Evolutionary conservation across 1,140 invertebrate genomes (phyloP).

Genomic region (Aphis gossypii): DNA sequence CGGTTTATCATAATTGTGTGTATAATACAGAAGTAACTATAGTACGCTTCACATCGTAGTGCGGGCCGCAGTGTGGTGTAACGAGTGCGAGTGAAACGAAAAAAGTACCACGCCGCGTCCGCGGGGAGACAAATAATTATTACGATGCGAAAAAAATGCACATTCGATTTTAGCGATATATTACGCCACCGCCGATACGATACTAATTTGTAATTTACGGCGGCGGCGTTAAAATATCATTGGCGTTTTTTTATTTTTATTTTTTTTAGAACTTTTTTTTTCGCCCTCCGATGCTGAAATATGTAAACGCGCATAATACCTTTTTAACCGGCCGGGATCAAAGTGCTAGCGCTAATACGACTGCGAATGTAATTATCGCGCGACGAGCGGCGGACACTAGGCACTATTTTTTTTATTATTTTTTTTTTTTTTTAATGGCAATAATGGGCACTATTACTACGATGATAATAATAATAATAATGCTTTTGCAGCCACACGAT

Average conservation of each 20-base stretch:
- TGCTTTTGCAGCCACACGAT: neutral
- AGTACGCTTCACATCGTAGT: too few relatives aligned
- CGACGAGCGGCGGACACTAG: neutral
- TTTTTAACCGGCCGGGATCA: conserved; percentile 2
- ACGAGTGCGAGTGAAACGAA: neutral
- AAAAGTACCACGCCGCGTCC: neutral
- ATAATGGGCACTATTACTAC: neutral
- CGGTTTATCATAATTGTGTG: neutral
- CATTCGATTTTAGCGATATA: neutral
- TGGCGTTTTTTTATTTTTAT: neutral
- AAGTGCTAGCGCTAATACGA: neutral
- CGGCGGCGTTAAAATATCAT: conserved; percentile 9
- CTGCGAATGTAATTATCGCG: neutral
- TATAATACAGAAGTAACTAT: neutral
- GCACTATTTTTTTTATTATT: neutral
- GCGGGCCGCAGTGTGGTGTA: neutral
- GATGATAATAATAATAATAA: neutral
- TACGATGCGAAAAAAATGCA: neutral
- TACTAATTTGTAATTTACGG: conserved; percentile 20
- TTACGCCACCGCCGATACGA: neutral
- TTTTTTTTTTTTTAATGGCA: neutral
- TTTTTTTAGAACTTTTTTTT: neutral
- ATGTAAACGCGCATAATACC: conserved; percentile 10
- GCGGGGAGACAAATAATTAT: neutral
- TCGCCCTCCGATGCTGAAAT: neutral